Percentiles rank a stretch among this genome's conserved stretches.
Conservation (phyloP, 2,797 vertebrate genomes). For the Myotis vivesi region DNA sequence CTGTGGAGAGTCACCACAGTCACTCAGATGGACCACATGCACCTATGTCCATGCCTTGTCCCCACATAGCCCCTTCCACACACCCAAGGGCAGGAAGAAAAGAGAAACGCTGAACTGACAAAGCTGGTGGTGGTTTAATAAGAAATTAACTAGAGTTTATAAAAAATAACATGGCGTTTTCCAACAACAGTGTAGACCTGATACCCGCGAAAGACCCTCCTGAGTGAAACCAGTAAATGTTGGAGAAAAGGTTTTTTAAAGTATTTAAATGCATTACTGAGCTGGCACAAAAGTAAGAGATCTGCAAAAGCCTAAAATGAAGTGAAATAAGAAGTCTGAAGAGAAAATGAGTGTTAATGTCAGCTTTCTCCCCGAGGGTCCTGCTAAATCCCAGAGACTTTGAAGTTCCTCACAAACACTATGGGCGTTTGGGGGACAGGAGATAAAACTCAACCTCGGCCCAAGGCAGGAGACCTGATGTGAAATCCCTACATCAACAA, state of each 20-base stretch:
- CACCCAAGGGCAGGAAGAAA: fast-evolving
- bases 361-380: background rate
- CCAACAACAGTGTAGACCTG: background rate
- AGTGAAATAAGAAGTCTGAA: background rate
- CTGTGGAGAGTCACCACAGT: background rate
- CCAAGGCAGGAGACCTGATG: background rate
- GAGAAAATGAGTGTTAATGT: background rate
- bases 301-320: background rate
- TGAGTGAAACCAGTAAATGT: background rate
- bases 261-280: conserved; percentile 22
- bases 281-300: conserved; percentile 1
- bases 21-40: background rate
- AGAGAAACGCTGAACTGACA: background rate
- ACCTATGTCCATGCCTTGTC: background rate
- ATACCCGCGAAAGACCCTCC: background rate
- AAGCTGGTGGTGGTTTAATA: background rate
- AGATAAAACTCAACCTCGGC: background rate
- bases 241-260: background rate
- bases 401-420: background rate
- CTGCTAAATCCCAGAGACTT: background rate
- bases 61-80: background rate
- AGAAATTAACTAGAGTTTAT: conserved; percentile 31
- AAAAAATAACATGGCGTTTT: background rate
- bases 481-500: background rate
- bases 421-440: background rate